Conservation (phyloP, 1,140 invertebrate species). For the Phenacoccus solenopsis region DNA sequence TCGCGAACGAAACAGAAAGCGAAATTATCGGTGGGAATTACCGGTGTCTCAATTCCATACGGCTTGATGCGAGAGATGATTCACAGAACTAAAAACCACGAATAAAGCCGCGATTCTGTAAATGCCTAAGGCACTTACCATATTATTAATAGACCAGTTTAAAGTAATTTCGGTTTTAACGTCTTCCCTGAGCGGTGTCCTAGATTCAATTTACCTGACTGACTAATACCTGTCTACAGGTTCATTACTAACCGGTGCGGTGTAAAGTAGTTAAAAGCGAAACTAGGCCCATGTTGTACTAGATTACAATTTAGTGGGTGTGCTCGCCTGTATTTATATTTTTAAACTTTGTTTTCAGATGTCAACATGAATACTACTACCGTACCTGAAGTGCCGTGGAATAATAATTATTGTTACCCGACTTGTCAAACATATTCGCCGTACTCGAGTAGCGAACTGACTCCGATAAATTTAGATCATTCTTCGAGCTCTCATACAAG, state of each 20-base stretch:
- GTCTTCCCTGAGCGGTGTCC: not conserved
- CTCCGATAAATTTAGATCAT: not conserved
- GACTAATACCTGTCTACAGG: not conserved
- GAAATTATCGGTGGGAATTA: not conserved
- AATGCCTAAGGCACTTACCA: not conserved
- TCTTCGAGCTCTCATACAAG: not conserved
- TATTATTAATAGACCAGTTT: not conserved
- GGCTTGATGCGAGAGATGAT: not conserved
- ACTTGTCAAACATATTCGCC: not conserved
- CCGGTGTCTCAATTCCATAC: not conserved
- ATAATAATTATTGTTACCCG: not conserved
- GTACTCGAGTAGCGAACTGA: not conserved
- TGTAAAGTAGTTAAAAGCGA: not conserved
- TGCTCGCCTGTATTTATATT: not conserved
- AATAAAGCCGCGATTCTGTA: not conserved
- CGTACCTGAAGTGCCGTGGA: not conserved
- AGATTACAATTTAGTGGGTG: too few relatives aligned
- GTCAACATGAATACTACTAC: not conserved
- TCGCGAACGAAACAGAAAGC: not conserved
- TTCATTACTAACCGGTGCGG: too few relatives aligned
- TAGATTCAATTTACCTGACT: not conserved
- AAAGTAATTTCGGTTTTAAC: not conserved
- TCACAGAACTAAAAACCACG: not conserved
- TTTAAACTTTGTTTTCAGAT: not conserved
- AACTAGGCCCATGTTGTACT: too few relatives aligned